Evolutionary conservation across 2,888 invertebrate species (phyloP).

Genomic region (Habrosyne pyritoides): DNA sequence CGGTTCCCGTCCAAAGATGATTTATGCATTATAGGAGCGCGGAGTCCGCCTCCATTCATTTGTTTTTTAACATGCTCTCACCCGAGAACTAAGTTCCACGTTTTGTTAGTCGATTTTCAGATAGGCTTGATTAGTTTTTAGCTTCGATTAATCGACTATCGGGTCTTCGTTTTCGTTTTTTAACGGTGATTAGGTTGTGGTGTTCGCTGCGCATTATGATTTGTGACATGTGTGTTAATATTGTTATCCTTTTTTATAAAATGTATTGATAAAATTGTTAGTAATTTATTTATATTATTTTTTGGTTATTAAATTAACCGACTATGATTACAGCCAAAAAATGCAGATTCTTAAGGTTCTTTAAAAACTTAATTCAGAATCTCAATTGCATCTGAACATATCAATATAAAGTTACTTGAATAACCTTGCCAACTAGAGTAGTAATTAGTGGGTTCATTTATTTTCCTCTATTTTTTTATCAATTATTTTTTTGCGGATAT

Average conservation of each 20-base stretch:
- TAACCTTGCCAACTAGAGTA: too few species aligned
- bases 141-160: slow-evolving; percentile 67
- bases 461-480: too few species aligned
- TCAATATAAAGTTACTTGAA: too few species aligned
- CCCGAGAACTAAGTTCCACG: slow-evolving; percentile 23
- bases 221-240: slow-evolving; percentile 37
- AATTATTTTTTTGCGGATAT: too few species aligned
- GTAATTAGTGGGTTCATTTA: too few species aligned
- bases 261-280: not conserved
- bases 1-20: slow-evolving; percentile 65
- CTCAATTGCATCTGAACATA: too few species aligned
- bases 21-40: slow-evolving; percentile 71
- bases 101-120: slow-evolving; percentile 66
- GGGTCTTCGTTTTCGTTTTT: slow-evolving; percentile 41
- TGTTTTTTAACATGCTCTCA: slow-evolving; percentile 65
- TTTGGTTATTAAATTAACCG: not conserved
- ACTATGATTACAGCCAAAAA: too few species aligned
- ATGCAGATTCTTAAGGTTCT: too few species aligned
- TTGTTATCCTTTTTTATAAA: not conserved
- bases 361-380: too few species aligned
- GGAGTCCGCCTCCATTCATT: slow-evolving; percentile 76
- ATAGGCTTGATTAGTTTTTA: slow-evolving; percentile 81
- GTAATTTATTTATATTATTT: too few species aligned
- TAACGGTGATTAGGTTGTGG: slow-evolving; percentile 33
- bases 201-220: slow-evolving; percentile 41